A percentile compares a stretch with the other conserved stretches of the same genome.
Conservation (phyloP, 2,888 invertebrate species). For the Gymnocheta viridis region DNA sequence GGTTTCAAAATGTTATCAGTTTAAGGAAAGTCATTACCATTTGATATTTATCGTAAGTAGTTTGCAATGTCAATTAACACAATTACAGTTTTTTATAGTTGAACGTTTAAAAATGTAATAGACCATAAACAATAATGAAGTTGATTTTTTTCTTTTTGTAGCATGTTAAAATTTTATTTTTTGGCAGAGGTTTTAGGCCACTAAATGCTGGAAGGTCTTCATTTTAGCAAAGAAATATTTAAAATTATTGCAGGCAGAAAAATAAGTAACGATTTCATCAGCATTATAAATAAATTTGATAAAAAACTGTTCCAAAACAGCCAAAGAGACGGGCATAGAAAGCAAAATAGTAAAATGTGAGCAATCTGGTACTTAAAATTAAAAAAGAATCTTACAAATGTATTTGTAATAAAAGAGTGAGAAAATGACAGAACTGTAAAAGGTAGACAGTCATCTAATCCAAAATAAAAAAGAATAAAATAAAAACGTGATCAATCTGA, state of each 20-base stretch:
- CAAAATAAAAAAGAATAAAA: no score
- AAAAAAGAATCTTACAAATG: no score
- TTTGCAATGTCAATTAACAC: conserved; percentile 27
- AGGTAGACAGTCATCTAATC: no score
- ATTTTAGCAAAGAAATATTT: not conserved
- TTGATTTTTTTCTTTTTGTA: not conserved
- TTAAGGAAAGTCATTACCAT: conserved; percentile 26
- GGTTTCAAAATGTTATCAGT: not conserved
- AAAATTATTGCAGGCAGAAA: not conserved
- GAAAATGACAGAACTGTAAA: no score
- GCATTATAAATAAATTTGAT: no score
- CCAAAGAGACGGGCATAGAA: no score
- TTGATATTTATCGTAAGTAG: conserved; percentile 22
- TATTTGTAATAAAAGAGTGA: no score
- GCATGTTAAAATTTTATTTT: no score
- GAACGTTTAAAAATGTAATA: conserved; percentile 2
- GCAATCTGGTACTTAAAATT: no score
- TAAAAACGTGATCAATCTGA: no score
- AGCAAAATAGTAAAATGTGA: no score
- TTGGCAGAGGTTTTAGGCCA: not conserved
- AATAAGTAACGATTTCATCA: not conserved
- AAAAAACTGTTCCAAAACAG: no score
- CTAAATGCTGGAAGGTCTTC: not conserved
- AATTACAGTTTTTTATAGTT: conserved; percentile 9
- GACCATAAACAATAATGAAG: conserved; percentile 7